These are phyloP conservation scores for Pteruthius melanotis DNA, from an alignment of 2,113 vertebrate genomes.

Conservation along the genomic window DNA sequence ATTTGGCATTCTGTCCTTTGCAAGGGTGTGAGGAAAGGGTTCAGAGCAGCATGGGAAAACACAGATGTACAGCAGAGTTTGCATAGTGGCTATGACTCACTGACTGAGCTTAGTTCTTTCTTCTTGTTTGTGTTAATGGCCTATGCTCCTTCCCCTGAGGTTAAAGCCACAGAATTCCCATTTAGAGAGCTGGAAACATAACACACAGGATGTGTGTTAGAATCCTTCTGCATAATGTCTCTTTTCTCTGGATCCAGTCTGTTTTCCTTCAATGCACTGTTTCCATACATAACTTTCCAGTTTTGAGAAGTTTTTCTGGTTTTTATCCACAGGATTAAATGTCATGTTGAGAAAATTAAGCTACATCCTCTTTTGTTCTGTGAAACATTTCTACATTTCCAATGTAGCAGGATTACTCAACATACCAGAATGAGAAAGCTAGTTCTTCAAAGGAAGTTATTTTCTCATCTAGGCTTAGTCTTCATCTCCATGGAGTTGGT, in stretches of 20 bases:
- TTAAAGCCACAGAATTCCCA: background rate
- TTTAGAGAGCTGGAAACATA: background rate
- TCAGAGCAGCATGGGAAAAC: constrained; percentile 27
- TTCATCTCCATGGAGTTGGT: background rate
- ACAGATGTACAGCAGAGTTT: background rate
- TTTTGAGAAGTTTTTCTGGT: background rate
- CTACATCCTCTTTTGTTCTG: background rate
- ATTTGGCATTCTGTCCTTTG: constrained; percentile 12
- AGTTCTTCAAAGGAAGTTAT: background rate
- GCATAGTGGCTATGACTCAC: constrained; percentile 12
- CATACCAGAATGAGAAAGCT: background rate
- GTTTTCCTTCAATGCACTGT: background rate
- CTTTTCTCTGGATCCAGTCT: background rate
- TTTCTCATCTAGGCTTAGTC: background rate
- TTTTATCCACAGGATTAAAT: background rate
- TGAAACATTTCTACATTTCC: background rate
- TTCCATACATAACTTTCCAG: background rate
- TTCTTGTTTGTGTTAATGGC: background rate
- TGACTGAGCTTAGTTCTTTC: background rate
- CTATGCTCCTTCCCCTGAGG: background rate
- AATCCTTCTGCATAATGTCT: background rate
- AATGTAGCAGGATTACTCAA: background rate
- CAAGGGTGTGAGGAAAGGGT: background rate
- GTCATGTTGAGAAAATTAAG: background rate
- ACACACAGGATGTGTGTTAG: too few species aligned